phyloP scores from a whole-genome alignment of 1,140 invertebrate species.

The Dendrolimus kikuchii region DNA sequence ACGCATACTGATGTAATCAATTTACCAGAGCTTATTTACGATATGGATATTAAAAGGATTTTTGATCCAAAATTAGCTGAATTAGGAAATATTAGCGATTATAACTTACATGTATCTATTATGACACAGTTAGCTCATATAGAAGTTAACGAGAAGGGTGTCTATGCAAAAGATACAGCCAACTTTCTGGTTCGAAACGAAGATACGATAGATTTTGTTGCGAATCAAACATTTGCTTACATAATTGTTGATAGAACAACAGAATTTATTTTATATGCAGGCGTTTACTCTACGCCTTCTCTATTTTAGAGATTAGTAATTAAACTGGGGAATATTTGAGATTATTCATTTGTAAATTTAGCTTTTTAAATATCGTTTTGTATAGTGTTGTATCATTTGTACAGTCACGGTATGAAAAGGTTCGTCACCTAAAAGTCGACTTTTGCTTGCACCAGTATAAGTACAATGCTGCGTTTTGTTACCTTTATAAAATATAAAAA shows the following conservation, averaged over 20 bases:
- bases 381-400: too few relatives aligned
- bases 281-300: constrained; percentile 42
- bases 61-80: constrained; percentile 75
- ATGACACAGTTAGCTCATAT: constrained; percentile 78
- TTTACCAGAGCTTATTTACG: constrained; percentile 70
- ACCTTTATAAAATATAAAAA: too few relatives aligned
- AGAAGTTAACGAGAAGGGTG: constrained; percentile 82
- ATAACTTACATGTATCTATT: constrained; percentile 65
- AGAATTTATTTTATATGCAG: constrained; percentile 65
- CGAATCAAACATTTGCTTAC: constrained; percentile 65
- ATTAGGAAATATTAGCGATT: constrained; percentile 74
- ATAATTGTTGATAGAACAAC: constrained; percentile 65
- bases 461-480: too few relatives aligned
- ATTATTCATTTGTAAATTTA: too few relatives aligned
- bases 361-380: too few relatives aligned
- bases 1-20: constrained; percentile 73
- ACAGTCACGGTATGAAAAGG: too few relatives aligned
- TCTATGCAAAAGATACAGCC: constrained; percentile 70
- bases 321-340: too few relatives aligned
- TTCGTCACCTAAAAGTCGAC: too few relatives aligned
- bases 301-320: constrained; percentile 13
- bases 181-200: constrained; percentile 60
- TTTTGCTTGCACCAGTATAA: too few relatives aligned
- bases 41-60: constrained; percentile 77
- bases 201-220: constrained; percentile 39